Evolutionary conservation across 1,140 invertebrate species (phyloP), one percentile per base, ranked within the genome.

Genomic region (Drepana arcuata): DNA sequence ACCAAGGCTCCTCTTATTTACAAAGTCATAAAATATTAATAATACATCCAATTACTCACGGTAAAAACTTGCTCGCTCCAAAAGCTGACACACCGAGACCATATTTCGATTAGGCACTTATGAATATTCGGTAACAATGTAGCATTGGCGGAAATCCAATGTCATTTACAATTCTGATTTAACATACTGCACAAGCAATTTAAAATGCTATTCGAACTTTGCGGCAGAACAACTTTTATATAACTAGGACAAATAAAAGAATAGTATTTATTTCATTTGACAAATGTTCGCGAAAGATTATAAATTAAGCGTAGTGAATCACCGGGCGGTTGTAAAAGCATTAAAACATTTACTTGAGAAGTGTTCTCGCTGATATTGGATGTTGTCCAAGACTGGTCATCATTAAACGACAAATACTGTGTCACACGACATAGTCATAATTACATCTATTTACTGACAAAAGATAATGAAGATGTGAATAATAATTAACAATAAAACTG

Each of bases 61-160:
- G n/a, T n/a, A n/a, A n/a, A n/a, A n/a, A n/a, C n/a, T n/a, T n/a
- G n/a, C n/a, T n/a, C n/a, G n/a, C n/a, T n/a, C n/a, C n/a, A n/a
- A n/a, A n/a, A n/a, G 4, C 24, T 6, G 26, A 50, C 41, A 58
- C 45, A 56, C 48, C 41, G 47, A 62, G 40, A 46, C 44, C 31
- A 39, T 58, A 54, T 65, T 65, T 54, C 49, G 45, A 64, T 69
- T 54, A 54, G 45, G 49, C 51, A 51, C 47, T 63, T 63, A 62
- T 64, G 52, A 58, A 53, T 63, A 52, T 73, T 63, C n/a, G 68
- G 54, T 62, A 68, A 72, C 66, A 70, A 70, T 73, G 55, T 72
- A 64, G 65, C 68, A 62, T 75, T 75, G 74, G 74, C 71, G 48
- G 55, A 58, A 57, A 63, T 74, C 70, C 74, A 77, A 75, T 39